Percentiles rank a stretch among this genome's conserved stretches.
Evolutionary conservation across 2,797 vertebrate genomes (phyloP).

Genomic region (Ambastaia sidthimunki): DNA sequence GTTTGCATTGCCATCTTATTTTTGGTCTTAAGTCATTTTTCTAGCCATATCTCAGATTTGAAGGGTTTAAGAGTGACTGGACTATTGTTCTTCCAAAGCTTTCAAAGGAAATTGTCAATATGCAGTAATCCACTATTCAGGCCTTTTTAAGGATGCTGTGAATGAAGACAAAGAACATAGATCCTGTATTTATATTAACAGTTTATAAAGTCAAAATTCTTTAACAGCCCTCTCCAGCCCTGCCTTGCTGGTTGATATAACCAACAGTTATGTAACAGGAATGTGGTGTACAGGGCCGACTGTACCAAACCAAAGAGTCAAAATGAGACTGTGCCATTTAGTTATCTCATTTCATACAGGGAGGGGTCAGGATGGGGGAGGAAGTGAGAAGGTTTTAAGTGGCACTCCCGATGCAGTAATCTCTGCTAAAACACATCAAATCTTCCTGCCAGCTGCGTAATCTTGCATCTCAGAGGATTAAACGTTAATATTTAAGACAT

Average conservation of each 20-base stretch:
- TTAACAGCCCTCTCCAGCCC: slow-evolving; percentile 17
- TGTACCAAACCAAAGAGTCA: neutral
- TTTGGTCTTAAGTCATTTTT: neutral
- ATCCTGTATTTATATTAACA: neutral
- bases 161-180: neutral
- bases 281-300: neutral
- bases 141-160: neutral
- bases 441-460: neutral
- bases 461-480: slow-evolving; percentile 6
- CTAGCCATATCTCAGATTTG: neutral
- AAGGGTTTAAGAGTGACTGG: neutral
- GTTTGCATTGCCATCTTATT: neutral
- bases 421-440: slow-evolving; percentile 11
- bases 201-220: neutral
- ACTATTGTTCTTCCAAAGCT: neutral
- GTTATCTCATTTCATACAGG: neutral
- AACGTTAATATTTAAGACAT: neutral
- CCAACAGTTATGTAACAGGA: slow-evolving; percentile 38
- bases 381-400: slow-evolving; percentile 11
- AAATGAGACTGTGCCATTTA: slow-evolving; percentile 13
- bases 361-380: neutral
- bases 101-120: neutral
- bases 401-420: slow-evolving; percentile 2
- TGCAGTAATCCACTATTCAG: slow-evolving; percentile 9
- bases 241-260: slow-evolving; percentile 30